Conservation (phyloP, 2,113 vertebrate species). For the Corythaeola cristata region DNA sequence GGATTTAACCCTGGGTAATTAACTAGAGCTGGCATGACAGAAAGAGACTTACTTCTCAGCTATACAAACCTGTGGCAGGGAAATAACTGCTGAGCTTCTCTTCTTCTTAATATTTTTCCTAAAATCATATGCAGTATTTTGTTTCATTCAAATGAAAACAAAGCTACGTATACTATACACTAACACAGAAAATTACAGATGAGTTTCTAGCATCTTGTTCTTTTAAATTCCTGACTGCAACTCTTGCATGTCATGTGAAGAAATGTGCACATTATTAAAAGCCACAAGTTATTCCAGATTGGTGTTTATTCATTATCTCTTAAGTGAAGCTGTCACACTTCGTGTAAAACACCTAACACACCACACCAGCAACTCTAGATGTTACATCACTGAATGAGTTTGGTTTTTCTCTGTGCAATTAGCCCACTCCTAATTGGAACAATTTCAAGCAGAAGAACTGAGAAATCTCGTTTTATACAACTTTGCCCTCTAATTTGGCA, state of each 20-base stretch:
- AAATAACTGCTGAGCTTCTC: neutral
- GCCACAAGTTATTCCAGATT: neutral
- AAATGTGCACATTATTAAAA: neutral
- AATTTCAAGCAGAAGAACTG: neutral
- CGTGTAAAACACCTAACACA: neutral
- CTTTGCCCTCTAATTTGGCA: neutral
- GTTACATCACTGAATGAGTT: neutral
- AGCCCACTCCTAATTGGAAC: neutral
- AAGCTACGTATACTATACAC: neutral
- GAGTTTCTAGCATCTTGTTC: neutral
- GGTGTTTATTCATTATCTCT: neutral
- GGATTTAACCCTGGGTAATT: neutral
- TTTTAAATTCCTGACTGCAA: neutral
- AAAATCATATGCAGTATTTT: neutral
- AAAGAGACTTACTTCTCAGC: neutral
- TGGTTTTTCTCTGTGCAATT: neutral
- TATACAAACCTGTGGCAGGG: neutral
- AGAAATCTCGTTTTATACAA: neutral
- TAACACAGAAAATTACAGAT: neutral
- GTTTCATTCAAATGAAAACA: neutral
- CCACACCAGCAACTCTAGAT: neutral
- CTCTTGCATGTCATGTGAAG: neutral
- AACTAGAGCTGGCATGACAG: neutral
- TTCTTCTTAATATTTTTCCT: neutral
- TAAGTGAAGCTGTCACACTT: neutral